Conservation (phyloP, 2,113 vertebrate genomes). For the Ondatra zibethicus region DNA sequence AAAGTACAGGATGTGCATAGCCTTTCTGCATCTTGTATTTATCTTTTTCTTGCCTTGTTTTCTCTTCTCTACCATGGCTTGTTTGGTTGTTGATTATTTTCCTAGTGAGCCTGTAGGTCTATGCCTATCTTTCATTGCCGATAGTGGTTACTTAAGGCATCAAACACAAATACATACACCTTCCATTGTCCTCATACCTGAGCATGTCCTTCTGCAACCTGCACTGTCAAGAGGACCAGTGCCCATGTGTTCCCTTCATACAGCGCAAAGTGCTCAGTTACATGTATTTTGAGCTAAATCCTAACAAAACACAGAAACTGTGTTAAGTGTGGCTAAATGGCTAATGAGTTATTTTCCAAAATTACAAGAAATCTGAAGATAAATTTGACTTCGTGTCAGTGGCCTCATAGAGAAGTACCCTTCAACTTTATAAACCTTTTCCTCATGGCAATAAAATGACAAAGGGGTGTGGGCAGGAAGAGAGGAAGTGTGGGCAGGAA, state of each 20-base stretch:
- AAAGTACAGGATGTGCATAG: accelerated
- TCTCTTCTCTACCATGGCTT: too few species aligned
- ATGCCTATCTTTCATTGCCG: neutral
- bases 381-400: neutral
- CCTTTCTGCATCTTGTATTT: neutral
- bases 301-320: neutral
- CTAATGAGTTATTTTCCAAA: neutral
- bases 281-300: neutral
- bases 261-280: neutral
- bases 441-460: neutral
- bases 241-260: neutral
- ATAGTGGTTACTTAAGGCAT: neutral
- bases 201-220: neutral
- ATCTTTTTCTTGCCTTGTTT: neutral
- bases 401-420: neutral
- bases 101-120: too few species aligned
- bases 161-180: neutral
- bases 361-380: neutral
- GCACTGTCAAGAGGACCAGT: neutral
- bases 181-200: neutral
- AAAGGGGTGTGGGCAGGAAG: neutral
- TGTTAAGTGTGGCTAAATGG: neutral
- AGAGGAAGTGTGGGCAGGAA: neutral
- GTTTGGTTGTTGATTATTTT: neutral
- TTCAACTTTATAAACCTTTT: neutral